phyloP scores from a whole-genome alignment of 1,140 invertebrate genomes.

The Conus ventricosus region DNA sequence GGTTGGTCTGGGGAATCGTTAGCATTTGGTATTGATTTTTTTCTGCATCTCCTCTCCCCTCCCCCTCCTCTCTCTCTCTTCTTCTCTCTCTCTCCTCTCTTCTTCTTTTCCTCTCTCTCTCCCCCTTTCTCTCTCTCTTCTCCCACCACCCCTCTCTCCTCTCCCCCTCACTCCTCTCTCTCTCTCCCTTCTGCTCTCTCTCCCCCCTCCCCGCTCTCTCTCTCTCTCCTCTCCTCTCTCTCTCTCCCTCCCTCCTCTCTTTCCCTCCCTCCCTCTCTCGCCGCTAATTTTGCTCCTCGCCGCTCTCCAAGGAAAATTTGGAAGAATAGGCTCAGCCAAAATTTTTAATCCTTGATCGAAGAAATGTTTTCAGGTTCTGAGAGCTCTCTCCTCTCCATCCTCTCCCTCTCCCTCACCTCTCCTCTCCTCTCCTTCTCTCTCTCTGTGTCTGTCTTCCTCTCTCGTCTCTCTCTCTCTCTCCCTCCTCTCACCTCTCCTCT shows the following conservation, averaged over 20 bases:
- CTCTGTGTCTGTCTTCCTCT: neutral
- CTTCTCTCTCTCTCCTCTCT: neutral
- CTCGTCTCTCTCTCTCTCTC: neutral
- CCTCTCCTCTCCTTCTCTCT: neutral
- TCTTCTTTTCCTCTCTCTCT: neutral
- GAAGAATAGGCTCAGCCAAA: too few species aligned
- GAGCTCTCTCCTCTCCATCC: too few species aligned
- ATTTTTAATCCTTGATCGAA: too few species aligned
- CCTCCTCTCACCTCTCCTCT: too few species aligned
- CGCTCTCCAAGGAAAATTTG: too few species aligned
- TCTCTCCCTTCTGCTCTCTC: constrained; percentile 5
- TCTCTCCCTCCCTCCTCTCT: neutral
- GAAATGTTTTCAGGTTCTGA: too few species aligned
- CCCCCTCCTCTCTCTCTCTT: neutral
- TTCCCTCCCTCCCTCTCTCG: neutral
- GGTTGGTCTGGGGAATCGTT: too few species aligned
- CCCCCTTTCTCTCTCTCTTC: too few species aligned
- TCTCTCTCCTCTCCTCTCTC: neutral
- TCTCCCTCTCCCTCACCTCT: neutral
- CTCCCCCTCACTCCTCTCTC: neutral
- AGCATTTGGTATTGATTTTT: neutral
- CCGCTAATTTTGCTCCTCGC: too few species aligned
- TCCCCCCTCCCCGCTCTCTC: too few species aligned
- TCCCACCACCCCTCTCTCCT: too few species aligned
- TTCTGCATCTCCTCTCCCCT: neutral